Conservation (phyloP, 1,140 invertebrate species). For the Mylabris phalerata region DNA sequence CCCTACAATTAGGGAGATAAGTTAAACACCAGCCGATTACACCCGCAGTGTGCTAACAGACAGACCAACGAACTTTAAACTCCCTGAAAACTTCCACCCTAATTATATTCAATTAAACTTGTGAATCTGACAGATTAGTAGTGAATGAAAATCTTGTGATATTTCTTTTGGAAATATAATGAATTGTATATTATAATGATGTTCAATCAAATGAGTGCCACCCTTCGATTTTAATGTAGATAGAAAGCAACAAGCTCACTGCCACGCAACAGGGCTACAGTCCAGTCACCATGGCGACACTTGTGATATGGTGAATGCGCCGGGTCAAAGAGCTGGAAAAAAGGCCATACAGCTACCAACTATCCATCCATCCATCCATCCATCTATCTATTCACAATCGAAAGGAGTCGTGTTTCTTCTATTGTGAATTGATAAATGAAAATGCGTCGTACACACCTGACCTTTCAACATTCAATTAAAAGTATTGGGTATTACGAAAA, state of each 20-base stretch:
- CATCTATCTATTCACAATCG: slow-evolving; percentile 5
- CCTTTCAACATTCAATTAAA: slow-evolving; percentile 16
- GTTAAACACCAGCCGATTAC: too few species aligned
- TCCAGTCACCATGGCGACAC: slow-evolving; percentile 15
- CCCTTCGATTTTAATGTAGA: too few species aligned
- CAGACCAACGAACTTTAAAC: too few species aligned
- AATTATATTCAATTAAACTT: too few species aligned
- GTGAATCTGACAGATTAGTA: too few species aligned
- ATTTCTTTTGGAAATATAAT: too few species aligned
- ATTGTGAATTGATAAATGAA: slow-evolving; percentile 15
- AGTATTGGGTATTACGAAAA: slow-evolving; percentile 8
- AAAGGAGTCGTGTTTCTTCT: background rate
- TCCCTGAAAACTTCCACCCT: too few species aligned
- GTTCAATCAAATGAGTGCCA: too few species aligned
- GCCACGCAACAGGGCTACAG: slow-evolving; percentile 13
- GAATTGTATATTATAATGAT: too few species aligned
- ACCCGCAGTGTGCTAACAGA: too few species aligned
- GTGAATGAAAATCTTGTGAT: too few species aligned
- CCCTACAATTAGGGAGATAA: too few species aligned
- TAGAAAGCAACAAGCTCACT: background rate
- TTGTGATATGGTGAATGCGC: slow-evolving; percentile 1
- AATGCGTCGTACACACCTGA: slow-evolving; percentile 8
- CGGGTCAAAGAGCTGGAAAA: slow-evolving; percentile 14
- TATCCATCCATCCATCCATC: background rate
- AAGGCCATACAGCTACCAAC: slow-evolving; percentile 3